Evolutionary conservation across 2,888 invertebrate species (phyloP), one percentile per base, ranked within the genome.

Genomic region (Bursaphelenchus okinawaensis): DNA sequence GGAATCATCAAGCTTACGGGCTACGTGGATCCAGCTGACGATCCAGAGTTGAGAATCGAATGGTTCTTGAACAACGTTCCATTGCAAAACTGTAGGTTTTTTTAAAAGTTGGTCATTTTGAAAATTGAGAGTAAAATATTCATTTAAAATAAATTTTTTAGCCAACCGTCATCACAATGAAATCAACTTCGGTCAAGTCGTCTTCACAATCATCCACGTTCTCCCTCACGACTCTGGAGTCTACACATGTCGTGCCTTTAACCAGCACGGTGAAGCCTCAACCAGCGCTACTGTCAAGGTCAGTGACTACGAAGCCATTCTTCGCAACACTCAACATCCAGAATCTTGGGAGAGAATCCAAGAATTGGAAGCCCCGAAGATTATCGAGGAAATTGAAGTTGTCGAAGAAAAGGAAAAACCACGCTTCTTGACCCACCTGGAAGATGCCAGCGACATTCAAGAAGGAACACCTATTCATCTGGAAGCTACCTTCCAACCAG

Each of bases 391-490:
- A 85, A 91, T 92, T 82, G 91, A 92, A 55, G 74, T 79, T 22
- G 74, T 73, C 51, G 71, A 78, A 52, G 69, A 71, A 56, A 76
- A 76, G 65, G 80, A 80, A 74, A 81, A 81, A 54, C 80, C 80
- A 19, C 60, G 76, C 12, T 80, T 80, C 73, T 92, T 93, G 7
- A 92, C 92, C 82, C 92, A 93, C 0, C 86, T 93, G 62, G 91
- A 92, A 83, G 93, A 92, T 80, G 90, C 92, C 74, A 92, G 93
- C 76, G 74, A 80, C 52, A 90, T 92, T 74, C 88, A 72, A 8
- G 93, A 94, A 85, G 92, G 92, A 82, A 91, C 91, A 85, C 91
- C 92, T 3, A 91, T 90, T 67, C 93, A 93, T 84, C 92, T 94
- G 83, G 93, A 93, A 85, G 93, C 92, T n/a, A 88, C 92, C 23